A percentile compares a stretch with the other conserved stretches of the same genome.
These are phyloP conservation scores for Ariolimax columbianus DNA, from an alignment of 2,888 invertebrate species.

Conservation along the genomic window DNA sequence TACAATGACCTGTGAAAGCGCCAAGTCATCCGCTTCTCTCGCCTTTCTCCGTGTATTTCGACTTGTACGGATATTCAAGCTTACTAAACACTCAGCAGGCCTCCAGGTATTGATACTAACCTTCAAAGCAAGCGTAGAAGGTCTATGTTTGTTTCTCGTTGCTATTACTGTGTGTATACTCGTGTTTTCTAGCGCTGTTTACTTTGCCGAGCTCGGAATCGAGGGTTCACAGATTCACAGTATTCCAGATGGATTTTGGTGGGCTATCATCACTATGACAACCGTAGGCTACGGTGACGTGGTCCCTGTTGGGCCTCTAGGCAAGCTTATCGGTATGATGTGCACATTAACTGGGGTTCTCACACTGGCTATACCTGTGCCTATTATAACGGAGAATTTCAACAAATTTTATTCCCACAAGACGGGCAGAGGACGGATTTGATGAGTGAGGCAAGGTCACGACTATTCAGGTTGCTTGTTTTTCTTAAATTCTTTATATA, in stretches of 20 bases:
- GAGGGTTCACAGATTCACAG: constrained; percentile 76
- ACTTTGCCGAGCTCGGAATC: constrained; percentile 80
- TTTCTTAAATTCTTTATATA: background rate
- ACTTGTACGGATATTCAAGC: constrained; percentile 80
- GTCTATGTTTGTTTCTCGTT: constrained; percentile 79
- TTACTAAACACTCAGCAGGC: constrained; percentile 80
- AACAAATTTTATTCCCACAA: constrained; percentile 78
- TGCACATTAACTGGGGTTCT: constrained; percentile 78
- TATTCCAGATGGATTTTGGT: constrained; percentile 79
- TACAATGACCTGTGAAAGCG: constrained; percentile 75
- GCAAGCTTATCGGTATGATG: constrained; percentile 76
- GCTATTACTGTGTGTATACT: constrained; percentile 80
- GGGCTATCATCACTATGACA: constrained; percentile 79
- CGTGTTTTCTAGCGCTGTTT: constrained; percentile 80
- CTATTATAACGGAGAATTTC: constrained; percentile 78
- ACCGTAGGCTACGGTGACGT: constrained; percentile 79
- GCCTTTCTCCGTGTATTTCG: constrained; percentile 80
- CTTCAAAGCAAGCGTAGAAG: constrained; percentile 80
- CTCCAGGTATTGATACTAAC: constrained; percentile 81
- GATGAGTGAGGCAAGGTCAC: background rate
- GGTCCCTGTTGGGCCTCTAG: constrained; percentile 76
- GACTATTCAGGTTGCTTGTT: background rate
- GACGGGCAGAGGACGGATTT: constrained; percentile 71
- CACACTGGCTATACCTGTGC: constrained; percentile 78
- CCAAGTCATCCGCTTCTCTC: constrained; percentile 79